Base-by-base conservation (phyloP, 2,888 invertebrate species). In the Nephrotoma guestfalica region DNA sequence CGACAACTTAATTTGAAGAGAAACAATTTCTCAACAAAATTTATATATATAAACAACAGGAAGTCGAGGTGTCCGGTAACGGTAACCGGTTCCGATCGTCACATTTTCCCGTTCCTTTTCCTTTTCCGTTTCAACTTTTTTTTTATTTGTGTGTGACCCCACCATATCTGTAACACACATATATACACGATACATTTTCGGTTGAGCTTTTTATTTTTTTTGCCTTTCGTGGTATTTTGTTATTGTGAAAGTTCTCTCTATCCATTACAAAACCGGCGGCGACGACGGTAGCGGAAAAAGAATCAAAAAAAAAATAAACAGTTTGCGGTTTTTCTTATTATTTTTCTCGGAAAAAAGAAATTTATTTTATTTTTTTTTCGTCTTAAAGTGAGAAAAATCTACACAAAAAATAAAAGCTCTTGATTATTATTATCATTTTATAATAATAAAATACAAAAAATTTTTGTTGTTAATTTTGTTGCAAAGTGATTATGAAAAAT, bases 61-160 rank as follows among this genome's bases (percentile, higher is more conserved):
- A 91, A 91, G 91, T 90, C 89, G 91, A 91, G 91, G 91, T 91
- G 91, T 91, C 91, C 91, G 91, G 91, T 91, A 91, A 91, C 91
- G 91, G 91, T 91, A 91, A 91, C 91, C 91, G 91, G 91, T 91
- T 91, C 91, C 91, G 91, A 91, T 91, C 91, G 91, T 91, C 91
- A 91, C 90, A 91, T 88, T 91, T 91, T 91, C 91, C 91, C 91
- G 90, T 91, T 91, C 91, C 91, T 90, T 90, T 91, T 91, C 91
- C 91, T 90, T 89, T 91, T 91, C 90, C 91, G 90, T 89, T 88
- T 86, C 86, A 86, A 7, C 71, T 71, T 84, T 83, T 83, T 86
- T 42, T 87, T 45, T 87, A 86, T 86, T 86, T 85, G 86, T 86
- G 41, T 85, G 87, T 87, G 86, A 86, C 83, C 86, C 85, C 85